These are phyloP conservation scores for Cosmopolites sordidus DNA, from an alignment of 2,888 invertebrate species.

Conservation along the genomic window DNA sequence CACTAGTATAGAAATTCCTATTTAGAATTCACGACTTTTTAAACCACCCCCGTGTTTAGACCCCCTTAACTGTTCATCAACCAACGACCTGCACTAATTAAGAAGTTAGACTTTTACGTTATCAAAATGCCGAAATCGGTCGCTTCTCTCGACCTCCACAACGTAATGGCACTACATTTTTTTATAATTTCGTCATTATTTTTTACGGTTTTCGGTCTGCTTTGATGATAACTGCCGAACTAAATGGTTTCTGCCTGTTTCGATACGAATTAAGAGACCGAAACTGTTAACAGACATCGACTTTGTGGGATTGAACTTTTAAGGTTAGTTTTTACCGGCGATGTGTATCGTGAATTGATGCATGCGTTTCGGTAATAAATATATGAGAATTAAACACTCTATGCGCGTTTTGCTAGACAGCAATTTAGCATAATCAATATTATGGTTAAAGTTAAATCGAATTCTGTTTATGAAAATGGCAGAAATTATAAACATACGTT, in stretches of 20 bases:
- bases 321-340: neutral
- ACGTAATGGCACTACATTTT: conserved; percentile 19
- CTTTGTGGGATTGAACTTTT: neutral
- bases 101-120: conserved; percentile 22
- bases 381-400: too few species aligned
- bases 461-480: too few species aligned
- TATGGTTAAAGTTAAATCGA: too few species aligned
- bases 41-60: too few species aligned
- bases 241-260: conserved; percentile 14
- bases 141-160: conserved; percentile 9
- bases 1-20: too few species aligned
- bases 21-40: too few species aligned
- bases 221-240: conserved; percentile 20
- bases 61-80: too few species aligned
- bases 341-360: too few species aligned
- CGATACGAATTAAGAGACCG: neutral
- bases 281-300: neutral
- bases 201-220: conserved; percentile 17
- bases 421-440: too few species aligned
- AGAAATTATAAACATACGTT: too few species aligned
- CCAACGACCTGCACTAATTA: conserved; percentile 12
- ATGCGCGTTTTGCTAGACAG: too few species aligned
- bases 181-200: conserved; percentile 23
- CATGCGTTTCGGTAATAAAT: too few species aligned
- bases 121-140: conserved; percentile 8